These are phyloP conservation scores for Semaprochilodus insignis DNA, from an alignment of 2,797 vertebrate species.

Conservation along the genomic window DNA sequence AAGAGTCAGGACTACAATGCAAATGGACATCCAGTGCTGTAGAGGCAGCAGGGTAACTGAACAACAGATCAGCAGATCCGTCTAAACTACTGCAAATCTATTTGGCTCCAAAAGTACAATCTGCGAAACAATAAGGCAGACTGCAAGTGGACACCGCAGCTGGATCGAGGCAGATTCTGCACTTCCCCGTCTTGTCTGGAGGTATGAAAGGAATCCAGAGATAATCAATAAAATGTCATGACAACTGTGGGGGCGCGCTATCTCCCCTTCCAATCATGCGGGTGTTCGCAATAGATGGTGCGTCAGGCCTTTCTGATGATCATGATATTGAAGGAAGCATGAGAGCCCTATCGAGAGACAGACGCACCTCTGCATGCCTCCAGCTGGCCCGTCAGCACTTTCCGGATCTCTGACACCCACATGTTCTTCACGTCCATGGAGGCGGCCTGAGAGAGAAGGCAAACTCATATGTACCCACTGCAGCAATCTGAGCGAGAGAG, in stretches of 20 bases:
- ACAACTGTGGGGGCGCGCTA: not conserved
- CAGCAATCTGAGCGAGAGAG: not conserved
- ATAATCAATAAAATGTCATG: not conserved
- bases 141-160: too few relatives aligned
- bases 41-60: too few relatives aligned
- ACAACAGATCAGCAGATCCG: not conserved
- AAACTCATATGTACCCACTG: slow-evolving; percentile 24
- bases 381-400: slow-evolving; percentile 91
- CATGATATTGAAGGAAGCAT: not conserved
- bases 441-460: slow-evolving; percentile 80
- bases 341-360: not conserved
- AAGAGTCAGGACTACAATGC: too few relatives aligned
- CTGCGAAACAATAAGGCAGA: not conserved
- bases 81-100: not conserved
- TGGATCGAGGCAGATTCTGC: too few relatives aligned
- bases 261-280: not conserved
- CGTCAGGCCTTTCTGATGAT: not conserved
- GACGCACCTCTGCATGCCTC: slow-evolving; percentile 88
- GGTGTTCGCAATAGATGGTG: not conserved
- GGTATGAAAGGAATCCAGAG: too few relatives aligned
- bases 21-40: too few relatives aligned
- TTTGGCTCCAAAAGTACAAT: not conserved
- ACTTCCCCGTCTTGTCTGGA: not conserved
- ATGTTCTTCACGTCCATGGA: slow-evolving; percentile 93
- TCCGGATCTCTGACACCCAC: slow-evolving; percentile 96